Evolutionary conservation across 1,140 invertebrate genomes (phyloP), one percentile per base, ranked within the genome.

Genomic region (Penaeus chinensis): DNA sequence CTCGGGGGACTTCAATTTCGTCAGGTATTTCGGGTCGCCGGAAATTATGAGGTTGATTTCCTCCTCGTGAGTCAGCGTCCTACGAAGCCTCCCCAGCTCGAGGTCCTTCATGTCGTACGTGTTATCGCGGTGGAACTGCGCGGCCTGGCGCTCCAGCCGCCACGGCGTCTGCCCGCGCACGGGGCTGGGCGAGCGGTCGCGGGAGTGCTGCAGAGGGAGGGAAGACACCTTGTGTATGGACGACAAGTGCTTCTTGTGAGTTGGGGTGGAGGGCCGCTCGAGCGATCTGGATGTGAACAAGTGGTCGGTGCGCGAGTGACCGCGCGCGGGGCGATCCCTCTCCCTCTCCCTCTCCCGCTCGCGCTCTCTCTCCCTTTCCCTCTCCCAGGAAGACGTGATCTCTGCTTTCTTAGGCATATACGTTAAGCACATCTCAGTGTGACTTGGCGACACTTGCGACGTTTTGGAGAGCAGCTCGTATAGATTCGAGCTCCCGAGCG

Each of bases 31-130:
- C 1, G 87, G 65, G 32, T 90, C 90, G 16, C 90, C 90, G 13
- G 87, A 85, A n/a, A 90, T 87, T 47, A 90, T 90, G 62, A 90
- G 84, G 78, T 90, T 90, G 76, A 90, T 90, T 82, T 90, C 90
- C 62, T 90, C 90, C 76, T 90, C 90, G 61, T 90, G 90, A 24
- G 90, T 90, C 60, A 90, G 79, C 10, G 81, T 89, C 42, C 88
- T 71, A 42, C 87, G 90, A 16, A 90, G 79, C 63, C 82, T 65
- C 60, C 86, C 86, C 61, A 86, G 37, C 71, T 88, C 74, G 20
- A 77, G 18, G 62, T 83, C 78, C 77, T 88, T 84, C 76, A 84
- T 22, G 60, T 89, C 74, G 61, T 82, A 84, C 60, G 84, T 83
- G 42, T 88, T 77, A 32, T 71, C 83, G 61, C 84, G 42, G 47